Conservation (phyloP, 2,113 vertebrate species). For the Cyphomyrus plagiostoma region DNA sequence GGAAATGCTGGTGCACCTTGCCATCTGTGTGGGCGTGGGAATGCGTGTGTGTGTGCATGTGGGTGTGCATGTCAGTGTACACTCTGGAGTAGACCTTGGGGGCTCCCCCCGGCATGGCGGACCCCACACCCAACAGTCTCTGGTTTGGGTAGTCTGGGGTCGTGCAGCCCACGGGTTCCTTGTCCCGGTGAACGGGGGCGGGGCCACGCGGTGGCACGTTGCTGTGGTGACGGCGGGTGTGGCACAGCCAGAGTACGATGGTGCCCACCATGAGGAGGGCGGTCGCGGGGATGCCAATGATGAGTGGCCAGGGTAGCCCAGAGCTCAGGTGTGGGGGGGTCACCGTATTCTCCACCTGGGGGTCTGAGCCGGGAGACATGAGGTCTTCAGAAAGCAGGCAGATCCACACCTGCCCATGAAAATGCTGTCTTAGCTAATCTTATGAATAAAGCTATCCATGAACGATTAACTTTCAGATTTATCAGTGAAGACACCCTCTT, state of each 20-base stretch:
- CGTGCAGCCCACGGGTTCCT: conserved; percentile 21
- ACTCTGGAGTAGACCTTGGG: conserved; percentile 46
- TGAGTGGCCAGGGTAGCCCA: conserved; percentile 52
- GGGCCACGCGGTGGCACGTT: conserved; percentile 24
- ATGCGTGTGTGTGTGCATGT: conserved; percentile 52
- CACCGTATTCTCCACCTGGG: conserved; percentile 38
- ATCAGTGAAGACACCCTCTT: neutral
- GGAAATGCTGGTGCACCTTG: conserved; percentile 53
- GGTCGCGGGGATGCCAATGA: conserved; percentile 50
- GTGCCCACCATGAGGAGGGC: conserved; percentile 53
- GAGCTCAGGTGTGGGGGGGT: conserved; percentile 43
- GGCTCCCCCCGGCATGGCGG: conserved; percentile 20
- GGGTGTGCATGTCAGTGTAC: conserved; percentile 49
- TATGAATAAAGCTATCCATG: neutral
- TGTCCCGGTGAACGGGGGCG: conserved; percentile 32
- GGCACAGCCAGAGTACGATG: conserved; percentile 53
- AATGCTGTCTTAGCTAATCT: neutral
- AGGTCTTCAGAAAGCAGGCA: neutral
- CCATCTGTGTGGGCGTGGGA: conserved; percentile 48
- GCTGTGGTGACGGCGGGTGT: conserved; percentile 40
- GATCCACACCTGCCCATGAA: neutral
- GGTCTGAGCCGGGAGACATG: conserved; percentile 28
- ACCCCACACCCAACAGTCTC: conserved; percentile 35
- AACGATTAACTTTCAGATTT: neutral
- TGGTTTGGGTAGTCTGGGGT: conserved; percentile 35